Conservation (phyloP, 2,888 invertebrate species). For the Griposia aprilina region DNA sequence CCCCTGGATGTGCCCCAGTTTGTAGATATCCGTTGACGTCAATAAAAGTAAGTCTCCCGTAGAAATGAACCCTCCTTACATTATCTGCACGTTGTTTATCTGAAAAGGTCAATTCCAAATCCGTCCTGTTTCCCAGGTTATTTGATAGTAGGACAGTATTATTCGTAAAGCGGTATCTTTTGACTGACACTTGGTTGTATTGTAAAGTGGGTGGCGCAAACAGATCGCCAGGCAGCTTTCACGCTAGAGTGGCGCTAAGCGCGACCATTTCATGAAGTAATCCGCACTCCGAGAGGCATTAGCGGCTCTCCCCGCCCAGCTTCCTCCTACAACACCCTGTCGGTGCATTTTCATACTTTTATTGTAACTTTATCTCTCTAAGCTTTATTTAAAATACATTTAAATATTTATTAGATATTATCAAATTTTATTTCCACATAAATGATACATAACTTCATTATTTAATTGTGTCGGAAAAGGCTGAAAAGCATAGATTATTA, state of each 20-base stretch:
- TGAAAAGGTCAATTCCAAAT: constrained; percentile 26
- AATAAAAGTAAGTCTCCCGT: constrained; percentile 57
- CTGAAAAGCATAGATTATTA: constrained; percentile 34
- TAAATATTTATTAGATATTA: constrained; percentile 21
- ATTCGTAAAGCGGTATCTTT: constrained; percentile 65
- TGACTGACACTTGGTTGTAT: constrained; percentile 77
- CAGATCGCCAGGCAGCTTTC: constrained; percentile 84
- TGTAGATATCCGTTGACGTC: constrained; percentile 59
- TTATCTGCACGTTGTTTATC: constrained; percentile 47
- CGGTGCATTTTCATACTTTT: constrained; percentile 79
- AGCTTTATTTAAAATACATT: constrained; percentile 30
- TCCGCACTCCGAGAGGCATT: constrained; percentile 85
- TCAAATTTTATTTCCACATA: background rate
- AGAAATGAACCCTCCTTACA: constrained; percentile 44
- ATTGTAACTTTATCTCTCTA: constrained; percentile 71
- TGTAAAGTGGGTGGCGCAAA: constrained; percentile 79
- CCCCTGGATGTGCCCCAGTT: constrained; percentile 54
- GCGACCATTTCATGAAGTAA: constrained; percentile 85
- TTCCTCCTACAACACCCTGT: constrained; percentile 60
- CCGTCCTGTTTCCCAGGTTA: constrained; percentile 26
- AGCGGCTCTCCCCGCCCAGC: constrained; percentile 72
- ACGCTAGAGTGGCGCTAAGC: constrained; percentile 83
- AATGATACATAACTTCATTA: background rate
- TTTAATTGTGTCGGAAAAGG: background rate
- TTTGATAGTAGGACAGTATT: constrained; percentile 33